phyloP scores from a whole-genome alignment of 64 coral and sea anemone genomes.

The Stichodactyla helianthus region DNA sequence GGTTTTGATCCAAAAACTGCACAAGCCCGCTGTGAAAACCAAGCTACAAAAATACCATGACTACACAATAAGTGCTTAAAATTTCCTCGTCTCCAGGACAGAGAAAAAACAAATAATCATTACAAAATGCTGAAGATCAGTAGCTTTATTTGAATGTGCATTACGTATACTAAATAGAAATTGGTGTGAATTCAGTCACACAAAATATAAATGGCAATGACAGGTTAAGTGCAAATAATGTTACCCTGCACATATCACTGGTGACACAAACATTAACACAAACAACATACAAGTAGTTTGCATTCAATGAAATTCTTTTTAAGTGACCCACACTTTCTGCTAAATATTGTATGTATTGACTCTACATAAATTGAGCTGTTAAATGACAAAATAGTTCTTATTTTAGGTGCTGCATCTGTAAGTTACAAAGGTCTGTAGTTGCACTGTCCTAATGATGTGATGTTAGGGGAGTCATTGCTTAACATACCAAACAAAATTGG shows the following conservation, averaged over 20 bases:
- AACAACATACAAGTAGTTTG: neutral
- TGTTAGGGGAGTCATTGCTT: too few species aligned
- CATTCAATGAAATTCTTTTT: too few species aligned
- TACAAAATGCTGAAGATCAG: neutral
- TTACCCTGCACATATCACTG: neutral
- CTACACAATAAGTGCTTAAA: neutral
- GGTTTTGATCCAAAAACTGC: neutral
- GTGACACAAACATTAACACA: neutral
- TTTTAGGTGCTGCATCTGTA: too few species aligned
- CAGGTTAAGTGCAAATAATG: neutral
- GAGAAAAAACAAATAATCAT: neutral
- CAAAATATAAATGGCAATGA: neutral
- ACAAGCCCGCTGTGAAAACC: neutral
- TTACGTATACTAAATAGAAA: neutral
- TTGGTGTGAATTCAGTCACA: neutral
- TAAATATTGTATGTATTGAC: too few species aligned
- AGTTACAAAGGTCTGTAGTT: too few species aligned
- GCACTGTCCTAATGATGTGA: too few species aligned
- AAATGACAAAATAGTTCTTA: too few species aligned
- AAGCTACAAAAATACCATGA: neutral
- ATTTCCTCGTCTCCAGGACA: neutral
- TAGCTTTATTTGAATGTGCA: neutral
- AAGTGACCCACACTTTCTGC: too few species aligned
- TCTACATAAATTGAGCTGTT: too few species aligned
- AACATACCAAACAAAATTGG: too few species aligned